These are phyloP conservation scores for Paracyclopina nana DNA, from an alignment of 1,140 invertebrate species.

Conservation along the genomic window DNA sequence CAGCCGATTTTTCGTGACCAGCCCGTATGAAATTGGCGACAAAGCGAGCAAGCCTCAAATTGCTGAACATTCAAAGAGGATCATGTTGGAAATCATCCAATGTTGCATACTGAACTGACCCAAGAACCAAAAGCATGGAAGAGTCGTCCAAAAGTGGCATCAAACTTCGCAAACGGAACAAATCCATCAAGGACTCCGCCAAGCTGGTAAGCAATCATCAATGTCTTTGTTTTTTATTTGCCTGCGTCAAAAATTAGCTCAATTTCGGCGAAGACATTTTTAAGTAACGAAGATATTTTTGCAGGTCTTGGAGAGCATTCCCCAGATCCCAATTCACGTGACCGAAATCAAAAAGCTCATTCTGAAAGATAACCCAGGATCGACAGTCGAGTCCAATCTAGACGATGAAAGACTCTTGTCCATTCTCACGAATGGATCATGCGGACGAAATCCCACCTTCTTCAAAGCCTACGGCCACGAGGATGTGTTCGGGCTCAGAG, in stretches of 20 bases:
- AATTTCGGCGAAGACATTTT: too few relatives aligned
- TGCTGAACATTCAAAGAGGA: too few relatives aligned
- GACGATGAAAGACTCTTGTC: neutral
- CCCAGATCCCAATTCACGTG: slow-evolving; percentile 11
- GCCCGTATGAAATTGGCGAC: too few relatives aligned
- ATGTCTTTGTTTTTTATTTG: too few relatives aligned
- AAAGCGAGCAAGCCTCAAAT: too few relatives aligned
- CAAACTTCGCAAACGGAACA: neutral
- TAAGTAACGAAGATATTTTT: neutral
- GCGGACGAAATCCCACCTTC: slow-evolving; percentile 10
- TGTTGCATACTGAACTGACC: too few relatives aligned
- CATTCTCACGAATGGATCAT: neutral
- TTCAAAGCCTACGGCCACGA: slow-evolving; percentile 11
- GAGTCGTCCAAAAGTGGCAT: neutral
- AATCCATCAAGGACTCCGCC: neutral
- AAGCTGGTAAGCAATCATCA: neutral
- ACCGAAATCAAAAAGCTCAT: slow-evolving; percentile 6
- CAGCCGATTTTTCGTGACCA: too few relatives aligned
- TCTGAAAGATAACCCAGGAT: too few relatives aligned
- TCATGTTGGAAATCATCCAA: too few relatives aligned
- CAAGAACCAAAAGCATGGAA: too few relatives aligned
- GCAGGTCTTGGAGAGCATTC: slow-evolving; percentile 4
- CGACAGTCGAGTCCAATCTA: too few relatives aligned
- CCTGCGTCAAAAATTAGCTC: too few relatives aligned
- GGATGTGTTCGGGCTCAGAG: slow-evolving; percentile 8